A percentile compares a stretch with the other conserved stretches of the same genome.
Conservation (phyloP, 1,140 invertebrate genomes). For the Drosophila tropicalis region DNA sequence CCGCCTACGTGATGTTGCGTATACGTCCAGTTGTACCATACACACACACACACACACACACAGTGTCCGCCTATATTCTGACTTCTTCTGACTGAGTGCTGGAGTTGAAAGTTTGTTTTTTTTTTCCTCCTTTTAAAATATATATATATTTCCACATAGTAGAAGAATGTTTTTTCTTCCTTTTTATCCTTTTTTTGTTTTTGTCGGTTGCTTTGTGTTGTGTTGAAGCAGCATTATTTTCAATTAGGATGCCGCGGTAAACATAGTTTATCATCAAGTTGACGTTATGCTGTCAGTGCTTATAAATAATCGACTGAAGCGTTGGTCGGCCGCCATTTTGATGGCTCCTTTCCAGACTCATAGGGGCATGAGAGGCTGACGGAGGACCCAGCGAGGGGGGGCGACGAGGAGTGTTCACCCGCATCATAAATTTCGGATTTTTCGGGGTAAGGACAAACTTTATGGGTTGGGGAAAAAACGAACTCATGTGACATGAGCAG, state of each 20-base stretch:
- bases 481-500: conserved; percentile 36
- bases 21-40: conserved; percentile 70
- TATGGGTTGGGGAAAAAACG: conserved; percentile 26
- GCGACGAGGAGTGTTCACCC: conserved; percentile 34
- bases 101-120: not conserved
- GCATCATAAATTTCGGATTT: conserved; percentile 81
- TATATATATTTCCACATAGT: not conserved
- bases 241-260: conserved; percentile 77
- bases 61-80: conserved; percentile 20
- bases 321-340: conserved; percentile 68
- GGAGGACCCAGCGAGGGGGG: no score
- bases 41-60: no score
- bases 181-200: not conserved
- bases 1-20: conserved; percentile 68
- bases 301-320: conserved; percentile 79
- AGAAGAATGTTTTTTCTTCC: no score
- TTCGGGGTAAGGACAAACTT: conserved; percentile 37
- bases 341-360: conserved; percentile 15
- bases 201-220: not conserved
- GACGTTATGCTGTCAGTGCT: conserved; percentile 78
- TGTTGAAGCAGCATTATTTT: conserved; percentile 61
- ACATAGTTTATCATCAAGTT: conserved; percentile 82
- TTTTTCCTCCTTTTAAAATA: no score
- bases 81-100: not conserved
- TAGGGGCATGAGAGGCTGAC: no score